Conservation (phyloP, 2,797 vertebrate species). For the Anguilla obscura region DNA sequence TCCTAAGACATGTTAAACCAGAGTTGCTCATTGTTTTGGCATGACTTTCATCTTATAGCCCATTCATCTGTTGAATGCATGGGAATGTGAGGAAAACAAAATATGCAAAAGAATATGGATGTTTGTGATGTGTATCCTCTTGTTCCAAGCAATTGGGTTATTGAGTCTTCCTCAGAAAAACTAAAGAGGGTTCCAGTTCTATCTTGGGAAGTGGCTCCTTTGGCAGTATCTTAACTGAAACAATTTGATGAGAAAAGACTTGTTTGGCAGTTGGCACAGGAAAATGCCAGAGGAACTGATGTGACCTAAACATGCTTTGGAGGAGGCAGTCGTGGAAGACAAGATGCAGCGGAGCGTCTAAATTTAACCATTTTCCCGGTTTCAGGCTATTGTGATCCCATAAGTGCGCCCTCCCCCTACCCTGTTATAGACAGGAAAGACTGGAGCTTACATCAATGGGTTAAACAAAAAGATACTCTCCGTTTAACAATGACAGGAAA, state of each 20-base stretch:
- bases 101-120: not conserved
- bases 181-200: not conserved
- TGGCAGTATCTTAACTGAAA: not conserved
- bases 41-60: not conserved
- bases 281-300: conserved; percentile 24
- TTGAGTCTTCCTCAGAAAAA: conserved; percentile 1
- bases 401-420: not conserved
- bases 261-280: conserved; percentile 47
- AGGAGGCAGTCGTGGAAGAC: conserved; percentile 3
- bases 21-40: not conserved
- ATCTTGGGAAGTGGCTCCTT: conserved; percentile 1
- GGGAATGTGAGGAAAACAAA: not conserved
- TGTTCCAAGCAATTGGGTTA: not conserved
- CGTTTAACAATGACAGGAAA: conserved; percentile 28
- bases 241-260: conserved; percentile 64
- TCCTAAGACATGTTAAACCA: not conserved
- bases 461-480: conserved; percentile 27
- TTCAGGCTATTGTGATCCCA: conserved; percentile 25
- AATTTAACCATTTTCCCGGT: conserved; percentile 33
- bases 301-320: conserved; percentile 26
- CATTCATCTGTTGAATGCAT: not conserved
- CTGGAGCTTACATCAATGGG: conserved; percentile 14
- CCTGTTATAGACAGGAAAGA: conserved; percentile 21
- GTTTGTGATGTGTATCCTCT: not conserved
- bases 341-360: conserved; percentile 23